These are phyloP conservation scores for Sylvia borin DNA, from an alignment of 2,797 vertebrate species.

Conservation along the genomic window DNA sequence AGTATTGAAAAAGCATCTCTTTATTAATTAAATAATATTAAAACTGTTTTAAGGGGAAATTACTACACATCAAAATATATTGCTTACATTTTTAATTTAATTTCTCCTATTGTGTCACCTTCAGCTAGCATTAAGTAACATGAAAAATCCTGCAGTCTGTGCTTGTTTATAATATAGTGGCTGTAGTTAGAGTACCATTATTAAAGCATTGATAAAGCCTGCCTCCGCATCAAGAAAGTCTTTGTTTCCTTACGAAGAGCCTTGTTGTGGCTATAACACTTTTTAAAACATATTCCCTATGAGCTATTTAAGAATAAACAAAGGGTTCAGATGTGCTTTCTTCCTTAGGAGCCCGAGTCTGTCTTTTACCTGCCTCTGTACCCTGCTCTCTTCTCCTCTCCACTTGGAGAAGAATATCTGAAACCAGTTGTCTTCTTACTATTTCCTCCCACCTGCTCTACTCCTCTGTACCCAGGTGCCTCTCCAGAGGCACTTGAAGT, in stretches of 20 bases:
- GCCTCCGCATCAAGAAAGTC: background rate
- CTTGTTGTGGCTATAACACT: background rate
- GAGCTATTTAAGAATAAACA: background rate
- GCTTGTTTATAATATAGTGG: background rate
- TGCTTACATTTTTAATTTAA: background rate
- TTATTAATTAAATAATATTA: background rate
- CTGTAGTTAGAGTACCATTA: background rate
- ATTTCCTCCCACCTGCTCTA: background rate
- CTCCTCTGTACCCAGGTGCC: background rate
- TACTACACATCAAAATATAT: background rate
- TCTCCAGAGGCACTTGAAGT: background rate
- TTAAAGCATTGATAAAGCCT: background rate
- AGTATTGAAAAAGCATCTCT: background rate
- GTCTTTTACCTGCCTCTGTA: background rate
- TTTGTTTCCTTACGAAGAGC: background rate
- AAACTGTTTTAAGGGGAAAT: background rate
- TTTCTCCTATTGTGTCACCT: background rate
- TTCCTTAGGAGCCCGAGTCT: background rate
- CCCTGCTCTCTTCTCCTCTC: background rate
- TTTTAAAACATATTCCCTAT: background rate
- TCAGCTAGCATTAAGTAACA: background rate
- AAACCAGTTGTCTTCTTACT: background rate
- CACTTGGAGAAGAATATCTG: background rate
- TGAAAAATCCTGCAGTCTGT: background rate
- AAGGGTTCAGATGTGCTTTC: background rate